Evolutionary conservation across 2,113 vertebrate species (phyloP).

Genomic region (Bucco capensis): DNA sequence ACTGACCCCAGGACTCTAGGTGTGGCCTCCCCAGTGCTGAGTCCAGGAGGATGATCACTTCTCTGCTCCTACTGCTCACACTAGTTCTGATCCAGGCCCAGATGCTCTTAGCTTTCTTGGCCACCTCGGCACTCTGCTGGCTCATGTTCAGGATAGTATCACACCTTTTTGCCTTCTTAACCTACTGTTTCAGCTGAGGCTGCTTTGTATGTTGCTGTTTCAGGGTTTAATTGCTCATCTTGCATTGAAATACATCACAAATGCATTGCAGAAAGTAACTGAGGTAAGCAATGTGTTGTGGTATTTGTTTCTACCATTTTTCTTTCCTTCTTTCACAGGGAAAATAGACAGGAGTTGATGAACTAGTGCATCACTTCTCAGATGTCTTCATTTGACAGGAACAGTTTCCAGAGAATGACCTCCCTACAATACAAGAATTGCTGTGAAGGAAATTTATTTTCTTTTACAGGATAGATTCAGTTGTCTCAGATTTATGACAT

Average conservation of each 20-base stretch:
- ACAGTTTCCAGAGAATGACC: not conserved
- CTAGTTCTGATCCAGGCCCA: too few relatives aligned
- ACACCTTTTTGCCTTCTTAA: not conserved
- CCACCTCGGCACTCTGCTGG: too few relatives aligned
- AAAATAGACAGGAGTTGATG: not conserved
- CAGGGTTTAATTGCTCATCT: not conserved
- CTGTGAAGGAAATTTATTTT: not conserved
- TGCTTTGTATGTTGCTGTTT: not conserved
- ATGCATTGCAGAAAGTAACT: not conserved
- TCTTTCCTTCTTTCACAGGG: not conserved
- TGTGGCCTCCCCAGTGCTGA: too few relatives aligned
- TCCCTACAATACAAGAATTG: not conserved
- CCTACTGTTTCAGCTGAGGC: not conserved
- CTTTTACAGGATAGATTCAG: not conserved
- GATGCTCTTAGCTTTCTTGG: too few relatives aligned
- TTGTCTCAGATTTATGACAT: not conserved
- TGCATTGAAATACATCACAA: not conserved
- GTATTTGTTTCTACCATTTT: not conserved
- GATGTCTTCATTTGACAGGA: not conserved
- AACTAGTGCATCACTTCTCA: not conserved
- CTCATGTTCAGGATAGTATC: not conserved
- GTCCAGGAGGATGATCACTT: too few relatives aligned
- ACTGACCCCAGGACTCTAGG: too few relatives aligned
- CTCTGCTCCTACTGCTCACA: too few relatives aligned
- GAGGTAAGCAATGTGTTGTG: not conserved